phyloP scores from a whole-genome alignment of 2,797 vertebrate genomes.

The Hyperoplus lanceolatus region DNA sequence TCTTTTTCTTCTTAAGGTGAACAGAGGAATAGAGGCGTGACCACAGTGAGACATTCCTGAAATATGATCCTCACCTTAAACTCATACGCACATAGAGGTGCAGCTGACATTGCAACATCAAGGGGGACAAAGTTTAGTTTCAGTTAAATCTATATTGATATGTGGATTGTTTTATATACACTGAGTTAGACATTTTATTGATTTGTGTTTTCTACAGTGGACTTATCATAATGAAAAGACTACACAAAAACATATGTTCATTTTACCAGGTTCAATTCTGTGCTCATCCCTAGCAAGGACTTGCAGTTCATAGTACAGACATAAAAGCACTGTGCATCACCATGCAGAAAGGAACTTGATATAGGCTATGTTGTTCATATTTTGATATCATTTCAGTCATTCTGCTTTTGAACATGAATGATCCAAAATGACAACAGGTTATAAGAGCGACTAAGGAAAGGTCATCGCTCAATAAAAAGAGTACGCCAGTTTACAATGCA shows the following conservation, averaged over 20 bases:
- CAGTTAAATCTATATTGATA: not conserved
- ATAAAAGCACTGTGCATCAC: not conserved
- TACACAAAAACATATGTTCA: not conserved
- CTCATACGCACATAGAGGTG: not conserved
- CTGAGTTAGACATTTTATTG: not conserved
- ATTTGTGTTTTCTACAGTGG: not conserved
- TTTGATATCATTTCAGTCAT: too few relatives aligned
- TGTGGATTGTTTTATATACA: not conserved
- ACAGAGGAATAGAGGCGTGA: slow-evolving; percentile 8
- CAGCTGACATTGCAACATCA: not conserved
- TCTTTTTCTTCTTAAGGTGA: not conserved
- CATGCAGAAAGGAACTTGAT: not conserved
- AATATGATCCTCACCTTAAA: slow-evolving; percentile 62
- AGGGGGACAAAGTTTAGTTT: not conserved
- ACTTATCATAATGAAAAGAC: not conserved
- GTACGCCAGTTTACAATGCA: not conserved
- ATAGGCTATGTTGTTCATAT: not conserved
- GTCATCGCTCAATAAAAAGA: slow-evolving; percentile 31
- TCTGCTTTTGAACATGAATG: slow-evolving; percentile 1
- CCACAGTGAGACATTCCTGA: slow-evolving; percentile 30
- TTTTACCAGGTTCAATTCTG: not conserved
- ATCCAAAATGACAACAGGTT: slow-evolving; percentile 14
- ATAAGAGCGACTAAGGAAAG: not conserved
- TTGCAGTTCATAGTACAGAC: not conserved
- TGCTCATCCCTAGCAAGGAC: not conserved